Percentiles rank a stretch among this genome's conserved stretches.
Evolutionary conservation across 2,113 vertebrate genomes (phyloP).

Genomic region (Lepus timidus): DNA sequence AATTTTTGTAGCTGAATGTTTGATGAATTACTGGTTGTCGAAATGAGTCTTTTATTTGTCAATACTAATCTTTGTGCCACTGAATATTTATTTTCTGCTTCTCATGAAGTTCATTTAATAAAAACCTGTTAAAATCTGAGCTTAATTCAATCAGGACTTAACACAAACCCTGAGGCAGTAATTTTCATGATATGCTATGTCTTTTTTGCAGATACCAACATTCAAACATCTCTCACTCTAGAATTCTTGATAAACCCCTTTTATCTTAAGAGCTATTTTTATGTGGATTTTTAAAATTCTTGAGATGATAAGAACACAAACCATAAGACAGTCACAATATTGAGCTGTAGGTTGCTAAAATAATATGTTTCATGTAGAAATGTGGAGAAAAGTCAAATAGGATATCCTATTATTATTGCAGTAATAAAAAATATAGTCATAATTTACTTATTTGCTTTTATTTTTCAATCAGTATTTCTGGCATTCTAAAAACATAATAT

Average conservation of each 20-base stretch:
- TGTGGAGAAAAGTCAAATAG: not conserved
- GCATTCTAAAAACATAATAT: not conserved
- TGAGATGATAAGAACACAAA: not conserved
- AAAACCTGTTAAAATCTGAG: not conserved
- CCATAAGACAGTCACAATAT: not conserved
- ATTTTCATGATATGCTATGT: not conserved
- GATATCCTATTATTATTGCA: not conserved
- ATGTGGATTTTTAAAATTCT: not conserved
- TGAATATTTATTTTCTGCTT: constrained; percentile 31
- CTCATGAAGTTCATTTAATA: not conserved
- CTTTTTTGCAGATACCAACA: not conserved
- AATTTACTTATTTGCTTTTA: not conserved
- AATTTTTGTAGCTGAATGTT: not conserved
- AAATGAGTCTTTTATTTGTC: not conserved
- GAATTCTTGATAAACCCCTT: not conserved
- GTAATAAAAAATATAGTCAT: no score
- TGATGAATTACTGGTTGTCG: not conserved
- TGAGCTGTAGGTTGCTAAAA: not conserved
- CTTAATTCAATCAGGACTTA: constrained; percentile 29
- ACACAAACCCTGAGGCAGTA: not conserved
- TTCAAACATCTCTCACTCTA: not conserved
- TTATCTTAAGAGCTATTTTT: not conserved
- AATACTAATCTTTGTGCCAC: not conserved
- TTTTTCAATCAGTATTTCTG: constrained; percentile 17
- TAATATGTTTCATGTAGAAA: not conserved